A percentile compares a stretch with the other conserved stretches of the same genome.
These are phyloP conservation scores for Montipora cactus DNA, from an alignment of 64 coral and sea anemone genomes.

Conservation along the genomic window DNA sequence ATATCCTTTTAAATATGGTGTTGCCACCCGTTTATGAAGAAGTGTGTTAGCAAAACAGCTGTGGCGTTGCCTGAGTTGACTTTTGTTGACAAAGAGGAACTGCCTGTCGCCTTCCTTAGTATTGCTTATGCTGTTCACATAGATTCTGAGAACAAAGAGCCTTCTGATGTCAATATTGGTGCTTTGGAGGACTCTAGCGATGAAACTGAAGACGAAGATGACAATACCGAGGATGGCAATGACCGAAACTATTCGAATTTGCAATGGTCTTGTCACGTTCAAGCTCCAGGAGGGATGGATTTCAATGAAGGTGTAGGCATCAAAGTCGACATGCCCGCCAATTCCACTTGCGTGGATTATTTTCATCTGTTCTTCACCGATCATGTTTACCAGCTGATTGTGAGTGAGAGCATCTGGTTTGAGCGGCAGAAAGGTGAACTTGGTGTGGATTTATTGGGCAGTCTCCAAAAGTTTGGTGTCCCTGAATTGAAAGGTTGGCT, in stretches of 20 bases:
- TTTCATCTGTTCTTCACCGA: neutral
- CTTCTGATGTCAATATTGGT: too few relatives aligned
- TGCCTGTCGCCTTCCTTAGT: too few relatives aligned
- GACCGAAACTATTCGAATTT: neutral
- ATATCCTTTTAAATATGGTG: too few relatives aligned
- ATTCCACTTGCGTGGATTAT: neutral
- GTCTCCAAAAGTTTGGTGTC: neutral
- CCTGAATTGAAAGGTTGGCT: slow-evolving; percentile 7
- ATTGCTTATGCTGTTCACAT: too few relatives aligned
- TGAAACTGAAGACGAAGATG: neutral
- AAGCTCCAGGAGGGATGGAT: neutral
- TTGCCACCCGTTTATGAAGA: too few relatives aligned
- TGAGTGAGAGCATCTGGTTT: neutral
- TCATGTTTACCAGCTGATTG: neutral
- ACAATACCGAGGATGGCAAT: neutral
- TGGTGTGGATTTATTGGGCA: neutral
- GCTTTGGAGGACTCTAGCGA: too few relatives aligned
- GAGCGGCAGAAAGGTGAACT: neutral
- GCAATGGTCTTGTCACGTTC: neutral
- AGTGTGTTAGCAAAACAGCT: too few relatives aligned
- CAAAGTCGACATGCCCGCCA: neutral
- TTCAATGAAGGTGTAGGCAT: neutral
- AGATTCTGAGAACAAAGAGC: too few relatives aligned
- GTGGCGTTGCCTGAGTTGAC: too few relatives aligned
- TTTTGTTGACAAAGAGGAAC: too few relatives aligned